phyloP scores from a whole-genome alignment of 2,888 invertebrate species.

The Trissolcus japonicus region DNA sequence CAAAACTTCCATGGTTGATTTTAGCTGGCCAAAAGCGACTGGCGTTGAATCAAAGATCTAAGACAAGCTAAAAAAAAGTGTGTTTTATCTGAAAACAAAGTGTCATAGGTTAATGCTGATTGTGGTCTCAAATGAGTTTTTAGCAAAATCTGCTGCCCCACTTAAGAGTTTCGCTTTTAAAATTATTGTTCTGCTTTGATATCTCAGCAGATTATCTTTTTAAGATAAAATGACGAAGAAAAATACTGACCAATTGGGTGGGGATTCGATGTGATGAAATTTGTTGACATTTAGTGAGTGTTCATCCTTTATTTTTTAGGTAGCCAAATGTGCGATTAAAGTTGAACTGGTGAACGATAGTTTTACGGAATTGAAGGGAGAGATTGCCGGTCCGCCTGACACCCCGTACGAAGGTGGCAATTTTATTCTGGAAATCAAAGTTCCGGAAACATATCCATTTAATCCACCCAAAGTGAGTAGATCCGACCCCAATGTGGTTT shows the following conservation, averaged over 20 bases:
- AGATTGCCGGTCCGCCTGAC: conserved; percentile 98
- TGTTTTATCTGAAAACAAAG: conserved; percentile 33
- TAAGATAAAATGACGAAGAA: too few relatives aligned
- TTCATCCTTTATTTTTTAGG: conserved; percentile 78
- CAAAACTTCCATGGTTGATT: conserved; percentile 25
- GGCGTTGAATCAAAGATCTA: conserved; percentile 28
- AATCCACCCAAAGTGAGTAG: conserved; percentile 95
- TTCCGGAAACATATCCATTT: conserved; percentile 99
- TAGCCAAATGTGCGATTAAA: conserved; percentile 90
- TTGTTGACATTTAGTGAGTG: background rate
- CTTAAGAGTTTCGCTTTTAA: conserved; percentile 1
- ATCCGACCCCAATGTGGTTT: conserved; percentile 1
- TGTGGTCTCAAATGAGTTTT: conserved; percentile 21
- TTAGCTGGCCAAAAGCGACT: conserved; percentile 8
- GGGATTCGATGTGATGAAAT: too few relatives aligned
- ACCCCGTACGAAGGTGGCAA: conserved; percentile 98
- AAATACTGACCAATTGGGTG: too few relatives aligned
- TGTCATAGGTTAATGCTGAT: conserved; percentile 45
- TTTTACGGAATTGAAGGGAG: conserved; percentile 93
- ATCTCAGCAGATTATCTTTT: too few relatives aligned
- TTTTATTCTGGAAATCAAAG: conserved; percentile 95
- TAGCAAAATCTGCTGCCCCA: conserved; percentile 10
- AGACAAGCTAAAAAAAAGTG: conserved; percentile 15
- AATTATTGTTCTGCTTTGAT: too few relatives aligned
- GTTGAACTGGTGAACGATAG: conserved; percentile 93